These are phyloP conservation scores for Polyommatus icarus DNA, from an alignment of 2,888 invertebrate genomes.

Conservation along the genomic window DNA sequence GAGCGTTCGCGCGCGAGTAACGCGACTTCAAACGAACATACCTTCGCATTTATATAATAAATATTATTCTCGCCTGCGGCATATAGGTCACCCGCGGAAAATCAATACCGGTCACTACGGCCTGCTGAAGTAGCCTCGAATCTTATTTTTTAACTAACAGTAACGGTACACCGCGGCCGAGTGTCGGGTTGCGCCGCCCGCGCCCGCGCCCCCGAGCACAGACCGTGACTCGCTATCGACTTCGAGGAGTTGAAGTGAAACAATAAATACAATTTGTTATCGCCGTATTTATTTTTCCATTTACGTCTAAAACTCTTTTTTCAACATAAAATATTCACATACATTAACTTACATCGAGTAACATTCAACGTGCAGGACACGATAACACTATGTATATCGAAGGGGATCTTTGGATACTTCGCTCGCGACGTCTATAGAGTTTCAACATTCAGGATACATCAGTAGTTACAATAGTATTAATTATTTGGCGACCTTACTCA, in stretches of 20 bases:
- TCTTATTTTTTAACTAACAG: constrained; percentile 12
- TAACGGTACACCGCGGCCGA: background rate
- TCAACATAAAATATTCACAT: constrained; percentile 73
- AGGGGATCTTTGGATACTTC: constrained; percentile 50
- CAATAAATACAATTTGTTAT: constrained; percentile 62
- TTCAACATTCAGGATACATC: constrained; percentile 69
- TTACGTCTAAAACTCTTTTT: constrained; percentile 66
- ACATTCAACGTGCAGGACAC: constrained; percentile 65
- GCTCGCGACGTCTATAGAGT: constrained; percentile 60
- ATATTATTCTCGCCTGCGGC: constrained; percentile 14
- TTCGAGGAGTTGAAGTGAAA: constrained; percentile 45
- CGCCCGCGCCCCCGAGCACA: background rate
- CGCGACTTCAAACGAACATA: constrained; percentile 4
- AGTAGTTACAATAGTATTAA: constrained; percentile 65
- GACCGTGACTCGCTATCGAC: background rate
- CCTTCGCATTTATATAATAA: constrained; percentile 19
- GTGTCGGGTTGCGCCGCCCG: background rate
- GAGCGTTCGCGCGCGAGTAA: constrained; percentile 3
- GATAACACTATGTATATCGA: constrained; percentile 45
- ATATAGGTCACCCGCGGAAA: constrained; percentile 6
- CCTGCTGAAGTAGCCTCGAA: constrained; percentile 15
- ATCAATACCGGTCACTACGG: constrained; percentile 15
- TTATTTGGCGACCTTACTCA: constrained; percentile 77
- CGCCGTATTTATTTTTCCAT: constrained; percentile 70
- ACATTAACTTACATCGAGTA: constrained; percentile 70